Base-by-base conservation (phyloP, 2,888 invertebrate species). In the Campopleginae sp. region DNA sequence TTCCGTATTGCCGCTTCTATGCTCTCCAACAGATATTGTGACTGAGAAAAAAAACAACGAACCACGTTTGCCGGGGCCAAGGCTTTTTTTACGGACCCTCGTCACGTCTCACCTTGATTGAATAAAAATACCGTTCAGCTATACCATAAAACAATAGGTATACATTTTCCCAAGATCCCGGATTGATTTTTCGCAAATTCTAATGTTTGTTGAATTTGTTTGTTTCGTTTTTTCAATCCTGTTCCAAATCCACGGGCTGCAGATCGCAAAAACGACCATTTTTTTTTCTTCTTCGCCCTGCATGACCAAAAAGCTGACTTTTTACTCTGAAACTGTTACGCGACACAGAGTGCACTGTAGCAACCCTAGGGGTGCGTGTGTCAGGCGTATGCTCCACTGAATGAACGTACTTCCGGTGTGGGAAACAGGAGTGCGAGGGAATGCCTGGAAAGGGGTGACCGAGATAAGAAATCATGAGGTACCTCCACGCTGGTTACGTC, bases 401-500 rank as follows among this genome's bases (percentile, higher is more conserved):
- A 77, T 77, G 82, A 77, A 71, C 82, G 71, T 82, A 71, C 71
- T 61, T 51, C 70, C 65, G 77, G 63, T 8, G 12, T 31, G 31
- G 0, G 63, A 8, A 7, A 42, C 46, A 19, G 54, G 58, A 3
- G 23, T 17, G 38, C 19, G 17, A 23, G 72, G 19, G 19, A 23
- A 48, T n/a, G 12, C n/a, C 31, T 51, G 46, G 58, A 14, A 61
- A 78, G 61, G 82, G 72, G 58, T 65, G 66, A 75, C 68, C 76
- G 77, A 51, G 76, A 77, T 82, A 68, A 14, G 70, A 70, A 76
- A 81, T 27, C 42, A n/a, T 27, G 71, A 7, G 71, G 44, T n/a
- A 66, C 82, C 82, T 87, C 82, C 83, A 77, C 80, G 77, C 80
- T 80, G 19, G 31, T 33, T 51, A 72, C 70, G 78, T 75, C 81